phyloP scores from a whole-genome alignment of 2,888 invertebrate species.

The Petrophora chlorosata region DNA sequence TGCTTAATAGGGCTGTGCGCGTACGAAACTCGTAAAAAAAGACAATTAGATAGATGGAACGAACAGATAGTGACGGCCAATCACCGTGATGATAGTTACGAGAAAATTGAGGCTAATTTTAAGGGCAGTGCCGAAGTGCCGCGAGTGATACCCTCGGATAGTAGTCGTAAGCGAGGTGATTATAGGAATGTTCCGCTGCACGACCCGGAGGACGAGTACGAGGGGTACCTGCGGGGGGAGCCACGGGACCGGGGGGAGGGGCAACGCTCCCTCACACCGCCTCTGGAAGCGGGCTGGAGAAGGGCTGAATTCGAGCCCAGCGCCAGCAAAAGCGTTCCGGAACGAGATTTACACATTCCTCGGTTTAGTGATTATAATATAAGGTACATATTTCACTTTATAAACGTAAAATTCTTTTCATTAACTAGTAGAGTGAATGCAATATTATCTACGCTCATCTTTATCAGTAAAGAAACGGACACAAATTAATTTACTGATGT shows the following conservation, averaged over 20 bases:
- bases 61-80: constrained; percentile 77
- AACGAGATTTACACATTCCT: constrained; percentile 87
- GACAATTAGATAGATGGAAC: constrained; percentile 80
- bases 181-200: constrained; percentile 89
- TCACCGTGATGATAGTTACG: constrained; percentile 87
- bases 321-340: constrained; percentile 49
- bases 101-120: constrained; percentile 90
- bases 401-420: neutral
- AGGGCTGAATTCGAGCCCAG: constrained; percentile 60
- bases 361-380: constrained; percentile 82
- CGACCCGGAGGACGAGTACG: constrained; percentile 86
- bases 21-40: constrained; percentile 85
- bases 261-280: constrained; percentile 58
- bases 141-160: constrained; percentile 61
- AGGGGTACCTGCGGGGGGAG: constrained; percentile 66
- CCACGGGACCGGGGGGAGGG: constrained; percentile 54
- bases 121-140: constrained; percentile 68
- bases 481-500: no score
- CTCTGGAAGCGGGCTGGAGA: constrained; percentile 60
- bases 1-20: constrained; percentile 87
- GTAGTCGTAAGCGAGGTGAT: constrained; percentile 85
- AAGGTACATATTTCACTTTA: constrained; percentile 79
- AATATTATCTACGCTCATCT: no score
- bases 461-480: no score
- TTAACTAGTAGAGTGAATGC: constrained; percentile 5